Base-by-base conservation (phyloP, 2,888 invertebrate species). In the Gymnocheta viridis region DNA sequence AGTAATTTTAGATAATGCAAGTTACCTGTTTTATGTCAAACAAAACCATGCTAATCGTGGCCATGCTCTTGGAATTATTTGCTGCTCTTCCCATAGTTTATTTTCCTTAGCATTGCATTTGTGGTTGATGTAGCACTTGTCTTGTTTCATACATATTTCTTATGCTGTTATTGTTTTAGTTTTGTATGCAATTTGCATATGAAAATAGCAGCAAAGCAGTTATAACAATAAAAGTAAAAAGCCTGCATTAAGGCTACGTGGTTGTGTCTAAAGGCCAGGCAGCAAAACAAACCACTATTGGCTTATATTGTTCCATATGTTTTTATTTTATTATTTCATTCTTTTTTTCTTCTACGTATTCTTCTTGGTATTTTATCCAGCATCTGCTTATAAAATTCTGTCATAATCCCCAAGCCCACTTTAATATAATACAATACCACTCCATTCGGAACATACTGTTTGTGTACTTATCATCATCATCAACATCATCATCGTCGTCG, bases 141-240 rank as follows among this genome's bases (percentile, higher is more conserved):
- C 19, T 56, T 79, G 44, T 32, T 54, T 5, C 29, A 10, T 44
- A 6, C n/a, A n/a, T n/a, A n/a, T n/a, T n/a, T n/a, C n/a, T n/a
- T n/a, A 2, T 64, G 14, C 29, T 47, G 24, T 4, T 24, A 38
- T 17, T 12, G n/a, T 54, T 41, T 66, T 47, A 58, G 60, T 77
- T 77, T 78, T 51, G 72, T 54, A 58, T 72, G 72, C 82, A 82
- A 78, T 82, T 82, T 82, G 82, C 82, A 78, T 82, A 78, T 67
- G 60, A 67, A 67, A 82, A 73, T 47, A 82, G 49, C 44, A 58
- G 49, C 64, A 82, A 47, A 76, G n/a, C 35, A 24, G 32, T 32
- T 54, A 12, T 41, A 66, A 56, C 56, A 54, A 54, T 66, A 64
- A 70, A 54, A 12, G 5, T 58, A n/a, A 44, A 58, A 69, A 27